Conservation (phyloP, 2,888 invertebrate genomes). For the Drosophila lutescens region DNA sequence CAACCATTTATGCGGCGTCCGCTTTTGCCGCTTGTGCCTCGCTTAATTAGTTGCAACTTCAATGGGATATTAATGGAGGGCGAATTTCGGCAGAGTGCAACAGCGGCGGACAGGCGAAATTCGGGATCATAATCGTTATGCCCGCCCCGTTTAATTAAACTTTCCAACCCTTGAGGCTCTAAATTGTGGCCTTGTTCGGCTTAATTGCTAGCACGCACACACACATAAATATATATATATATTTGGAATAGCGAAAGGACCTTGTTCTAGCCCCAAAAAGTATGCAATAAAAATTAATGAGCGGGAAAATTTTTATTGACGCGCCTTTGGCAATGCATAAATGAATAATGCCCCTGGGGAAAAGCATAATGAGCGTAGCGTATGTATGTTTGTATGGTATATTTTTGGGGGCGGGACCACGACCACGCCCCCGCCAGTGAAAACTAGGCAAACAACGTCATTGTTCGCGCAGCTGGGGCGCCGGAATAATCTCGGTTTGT, state of each 20-base stretch:
- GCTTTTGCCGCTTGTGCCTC: constrained; percentile 2
- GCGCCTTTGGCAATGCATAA: constrained; percentile 59
- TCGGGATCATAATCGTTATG: constrained; percentile 50
- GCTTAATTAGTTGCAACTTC: constrained; percentile 60
- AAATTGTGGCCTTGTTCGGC: constrained; percentile 49
- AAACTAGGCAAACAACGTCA: constrained; percentile 37
- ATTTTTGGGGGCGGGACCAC: not conserved
- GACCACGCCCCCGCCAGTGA: not conserved
- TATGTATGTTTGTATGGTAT: constrained; percentile 2
- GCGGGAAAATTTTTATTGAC: constrained; percentile 65
- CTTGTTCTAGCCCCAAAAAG: constrained; percentile 39
- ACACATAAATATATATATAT: constrained; percentile 1
- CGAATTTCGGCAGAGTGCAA: constrained; percentile 43
- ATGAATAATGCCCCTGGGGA: constrained; percentile 48
- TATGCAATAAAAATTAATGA: constrained; percentile 69
- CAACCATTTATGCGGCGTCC: constrained; percentile 43
- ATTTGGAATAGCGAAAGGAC: not conserved
- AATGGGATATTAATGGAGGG: constrained; percentile 23
- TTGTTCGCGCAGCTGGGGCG: constrained; percentile 39
- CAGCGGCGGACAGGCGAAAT: constrained; percentile 14
- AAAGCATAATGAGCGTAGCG: constrained; percentile 24
- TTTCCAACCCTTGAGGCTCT: constrained; percentile 49
- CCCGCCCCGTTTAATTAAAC: constrained; percentile 57
- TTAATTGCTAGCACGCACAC: constrained; percentile 37
- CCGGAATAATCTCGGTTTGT: constrained; percentile 43